Base-by-base conservation (phyloP, 1,140 invertebrate species). In the Melitaea cinxia region DNA sequence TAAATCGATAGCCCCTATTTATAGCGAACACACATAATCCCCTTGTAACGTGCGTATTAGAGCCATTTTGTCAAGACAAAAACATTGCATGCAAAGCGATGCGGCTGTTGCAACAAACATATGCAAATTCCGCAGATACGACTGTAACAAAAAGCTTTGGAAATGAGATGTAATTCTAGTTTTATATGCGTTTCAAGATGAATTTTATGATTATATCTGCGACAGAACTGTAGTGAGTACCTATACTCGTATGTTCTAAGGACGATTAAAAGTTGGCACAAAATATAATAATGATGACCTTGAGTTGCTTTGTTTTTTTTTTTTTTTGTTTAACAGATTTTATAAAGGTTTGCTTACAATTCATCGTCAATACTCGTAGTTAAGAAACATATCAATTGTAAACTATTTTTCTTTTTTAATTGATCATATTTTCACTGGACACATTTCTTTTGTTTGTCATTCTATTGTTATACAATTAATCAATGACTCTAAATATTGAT, bases 91-190 rank as follows among this genome's bases (percentile, higher is more conserved):
- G 42, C 42, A 47, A 47, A 47, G 37, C 37, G 15, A 42, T 42
- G 37, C 37, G 14, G 37, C 37, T 19, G 10, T 54, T 42, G 35
- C 35, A 17, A 7, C 39, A 21, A 42, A 37, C 42, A 45, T 57
- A 57, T 57, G 54, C 23, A 57, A 57, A 57, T 57, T 57, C 26
- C 7, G 24, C 54, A 57, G 37, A 57, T 57, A 19, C 23, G 17
- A 37, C 54, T 24, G 19, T 42, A 57, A 45, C 54, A 57, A 45
- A 39, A 39, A 57, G 35, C 24, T 26, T 4, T 21, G 42, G 9
- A 33, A 33, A 33, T 33, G 30, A 21, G n/a, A 10, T 21, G 23
- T 23, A 21, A 21, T 23, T 47, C 10, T 23, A 17, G 37, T 42
- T 37, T 37, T 37, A 37, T 37, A 37, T 17, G 30, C 52, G 52